Evolutionary conservation across 2,797 vertebrate species (phyloP), one percentile per base, ranked within the genome.

Genomic region (Lophius americanus): DNA sequence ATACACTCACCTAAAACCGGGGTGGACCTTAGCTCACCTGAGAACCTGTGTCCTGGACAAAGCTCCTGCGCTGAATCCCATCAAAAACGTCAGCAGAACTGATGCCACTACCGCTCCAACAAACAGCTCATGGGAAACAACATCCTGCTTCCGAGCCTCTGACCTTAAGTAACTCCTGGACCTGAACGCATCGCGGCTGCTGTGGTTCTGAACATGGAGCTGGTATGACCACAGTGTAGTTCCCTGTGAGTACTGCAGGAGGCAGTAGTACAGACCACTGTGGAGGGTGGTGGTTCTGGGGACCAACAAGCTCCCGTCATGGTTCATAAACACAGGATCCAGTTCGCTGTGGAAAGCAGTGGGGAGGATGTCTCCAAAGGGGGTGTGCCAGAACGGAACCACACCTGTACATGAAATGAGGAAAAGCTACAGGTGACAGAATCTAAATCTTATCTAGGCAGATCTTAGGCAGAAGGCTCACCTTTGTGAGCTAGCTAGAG

Each of bases 191-290:
- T 47, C 39, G 6, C 53, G 13, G 52, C 13, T 7, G 13, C 33
- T 33, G 43, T 9, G 43, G n/a, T 39, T 32, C 12, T 36, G 14
- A 0, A 85, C 51, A 0, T 56, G 55, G 8, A 91, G 72, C 54
- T 76, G 10, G 9, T 92, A 93, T 0, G 83, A 64, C 60, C 79
- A 78, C 54, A 94, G 71, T 0, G 75, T 81, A 3, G 55, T 69
- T 54, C 83, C 81, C 8, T 46, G 54, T 5, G 39, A 6, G 54
- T 84, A 76, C 73, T 46, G 72, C 67, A 82, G 71, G 57, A 91
- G 64, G 79, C 94, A 94, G 81, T 90, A 89, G 76, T 94, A 94
- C 52, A 91, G 68, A 13, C 93, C 93, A 3, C 68, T 55, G 68
- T 93, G 92, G 37, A 84, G 79, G 7, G 2, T 0, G 37, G 84